Base-by-base conservation (phyloP, 2,797 vertebrate species). In the Epinephelus awoara region DNA sequence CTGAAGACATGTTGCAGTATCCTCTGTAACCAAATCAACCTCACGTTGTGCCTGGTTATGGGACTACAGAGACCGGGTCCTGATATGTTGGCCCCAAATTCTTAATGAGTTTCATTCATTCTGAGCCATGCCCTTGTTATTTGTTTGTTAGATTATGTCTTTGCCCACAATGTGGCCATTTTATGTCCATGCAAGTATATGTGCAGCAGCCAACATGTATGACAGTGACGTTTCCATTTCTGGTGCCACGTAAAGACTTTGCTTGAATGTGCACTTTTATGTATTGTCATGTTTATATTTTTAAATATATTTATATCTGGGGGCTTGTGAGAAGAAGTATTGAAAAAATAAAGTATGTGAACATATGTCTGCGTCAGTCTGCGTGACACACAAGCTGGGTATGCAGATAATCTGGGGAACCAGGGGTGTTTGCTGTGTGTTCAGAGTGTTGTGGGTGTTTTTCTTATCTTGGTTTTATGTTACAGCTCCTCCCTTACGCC, bases 21-120 rank as follows among this genome's bases (percentile, higher is more conserved):
- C 67, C 52, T 91, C 83, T 90, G 86, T 86, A 84, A 90, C 90
- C 90, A 86, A 92, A 92, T 90, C 85, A 88, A 84, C 88, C 85
- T 92, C 91, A 93, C 86, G 54, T 89, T 90, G 92, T 93, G 92
- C 90, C 92, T 94, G 91, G 86, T 89, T 91, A 79, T 77, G 55
- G 86, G 84, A 91, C 88, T 55, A 84, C 77, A 85, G 58, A 85
- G 73, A 87, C 79, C 75, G 55, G 74, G 77, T 89, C 83, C 85
- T 85, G 58, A 77, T 77, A 46, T 70, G 77, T 73, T 75, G 83
- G 67, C 84, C 84, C 89, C 79, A 61, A 81, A 79, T 69, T 78
- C 29, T 76, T 73, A 79, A 80, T 66, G 67, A 76, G 72, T 87
- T 87, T 85, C 65, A 67, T 82, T 90, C 63, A 67, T 84, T 91